Base-by-base conservation (phyloP, 2,113 vertebrate genomes). In the Xiphophorus hellerii region DNA sequence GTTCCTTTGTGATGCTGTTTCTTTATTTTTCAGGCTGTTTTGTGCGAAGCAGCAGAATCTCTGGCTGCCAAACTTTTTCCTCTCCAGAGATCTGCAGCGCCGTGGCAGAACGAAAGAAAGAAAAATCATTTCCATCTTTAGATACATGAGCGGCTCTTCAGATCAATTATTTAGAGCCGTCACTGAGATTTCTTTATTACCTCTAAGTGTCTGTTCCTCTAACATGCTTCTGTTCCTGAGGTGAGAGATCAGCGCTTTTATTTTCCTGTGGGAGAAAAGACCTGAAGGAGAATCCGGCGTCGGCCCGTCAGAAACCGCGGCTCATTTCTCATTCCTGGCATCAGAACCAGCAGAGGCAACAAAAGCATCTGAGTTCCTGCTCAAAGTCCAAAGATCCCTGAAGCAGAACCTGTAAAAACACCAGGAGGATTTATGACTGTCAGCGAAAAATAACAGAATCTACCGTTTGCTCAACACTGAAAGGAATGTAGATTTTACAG, bases 91-190 rank as follows among this genome's bases (percentile, higher is more conserved):
- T 58, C 8, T n/a, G 25, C 25, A n/a, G 17, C 42, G 39, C 65
- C 37, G 6, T 66, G 35, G 61, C 25, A 73, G 63, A 60, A 54
- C 64, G 31, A 75, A 22, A 65, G 68, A 31, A 42, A 69, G 68
- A 28, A 62, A 67, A 73, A 73, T 54, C 69, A 76, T 69, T 61
- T 54, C 3, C 70, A 35, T n/a, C 33, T 71, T 37, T 62, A 15
- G 25, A 28, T 39, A 35, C 62, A 70, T 31, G 29, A 5, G 37
- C 31, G 51, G 51, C 51, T 35, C 44, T 31, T 54, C 44, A 68
- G 37, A 64, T 66, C 39, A 68, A 78, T 63, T 60, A 69, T 74
- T 71, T 37, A 69, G 29, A 39, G n/a, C 58, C 29, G 63, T 58
- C 69, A 51, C 15, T 25, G 42, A 54, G 67, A 37, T 63, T 44